Conservation (phyloP, 2,113 vertebrate species). For the Amblyopsis rosae region DNA sequence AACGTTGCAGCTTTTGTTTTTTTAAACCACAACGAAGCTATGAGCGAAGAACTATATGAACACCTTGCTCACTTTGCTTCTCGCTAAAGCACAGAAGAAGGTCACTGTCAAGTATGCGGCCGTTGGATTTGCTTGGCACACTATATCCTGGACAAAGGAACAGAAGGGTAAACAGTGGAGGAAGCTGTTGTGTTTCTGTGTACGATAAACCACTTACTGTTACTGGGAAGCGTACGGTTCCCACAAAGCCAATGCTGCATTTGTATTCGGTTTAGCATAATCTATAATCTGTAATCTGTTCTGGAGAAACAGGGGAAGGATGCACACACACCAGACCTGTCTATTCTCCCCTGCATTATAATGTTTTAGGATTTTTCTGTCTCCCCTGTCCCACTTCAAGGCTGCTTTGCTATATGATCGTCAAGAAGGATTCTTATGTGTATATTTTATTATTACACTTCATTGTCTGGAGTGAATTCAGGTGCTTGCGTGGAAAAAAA, state of each 20-base stretch:
- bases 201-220: constrained; percentile 59
- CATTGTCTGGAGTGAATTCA: constrained; percentile 61
- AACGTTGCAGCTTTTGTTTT: not conserved
- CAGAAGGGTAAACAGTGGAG: constrained; percentile 26
- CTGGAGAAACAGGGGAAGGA: constrained; percentile 53
- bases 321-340: constrained; percentile 64
- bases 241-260: constrained; percentile 61
- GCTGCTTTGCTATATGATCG: constrained; percentile 64
- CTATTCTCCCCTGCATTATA: constrained; percentile 67
- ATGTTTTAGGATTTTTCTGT: constrained; percentile 58
- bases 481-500: constrained; percentile 58
- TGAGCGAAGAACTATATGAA: too few species aligned
- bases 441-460: constrained; percentile 55
- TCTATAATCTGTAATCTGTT: constrained; percentile 39
- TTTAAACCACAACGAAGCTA: not conserved
- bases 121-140: not conserved
- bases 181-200: constrained; percentile 58
- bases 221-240: constrained; percentile 38
- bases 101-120: too few species aligned
- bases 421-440: constrained; percentile 51
- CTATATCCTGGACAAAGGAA: constrained; percentile 47
- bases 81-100: too few species aligned
- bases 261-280: constrained; percentile 75
- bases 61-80: too few species aligned
- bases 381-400: constrained; percentile 43